These are phyloP conservation scores for Diceros bicornis DNA, from an alignment of 2,797 vertebrate species.

Conservation along the genomic window DNA sequence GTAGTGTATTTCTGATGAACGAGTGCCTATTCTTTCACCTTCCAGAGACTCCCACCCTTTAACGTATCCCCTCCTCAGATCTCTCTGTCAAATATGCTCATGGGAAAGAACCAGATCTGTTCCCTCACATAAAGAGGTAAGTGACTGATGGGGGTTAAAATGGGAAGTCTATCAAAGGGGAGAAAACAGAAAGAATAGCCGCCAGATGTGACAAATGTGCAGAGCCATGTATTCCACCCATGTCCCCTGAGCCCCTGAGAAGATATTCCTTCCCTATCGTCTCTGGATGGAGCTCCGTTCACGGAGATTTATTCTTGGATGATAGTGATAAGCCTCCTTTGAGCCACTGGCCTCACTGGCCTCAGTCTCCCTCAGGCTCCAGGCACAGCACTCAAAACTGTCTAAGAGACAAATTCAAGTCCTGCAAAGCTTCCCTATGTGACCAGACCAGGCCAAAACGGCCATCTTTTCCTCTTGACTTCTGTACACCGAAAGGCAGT, in stretches of 20 bases:
- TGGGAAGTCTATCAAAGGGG: neutral
- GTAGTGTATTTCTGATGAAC: neutral
- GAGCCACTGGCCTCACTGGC: neutral
- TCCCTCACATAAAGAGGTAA: neutral
- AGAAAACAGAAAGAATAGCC: neutral
- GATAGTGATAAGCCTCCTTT: neutral
- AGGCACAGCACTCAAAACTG: neutral
- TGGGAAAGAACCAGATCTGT: neutral
- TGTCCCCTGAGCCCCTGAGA: neutral
- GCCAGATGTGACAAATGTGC: neutral
- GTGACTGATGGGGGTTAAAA: neutral
- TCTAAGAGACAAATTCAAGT: neutral
- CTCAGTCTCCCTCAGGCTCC: neutral
- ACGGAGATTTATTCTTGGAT: neutral
- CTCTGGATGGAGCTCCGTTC: neutral
- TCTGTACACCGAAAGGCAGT: neutral
- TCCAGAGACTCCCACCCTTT: neutral
- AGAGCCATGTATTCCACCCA: neutral
- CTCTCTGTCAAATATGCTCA: neutral
- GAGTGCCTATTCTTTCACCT: neutral
- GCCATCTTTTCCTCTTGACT: neutral
- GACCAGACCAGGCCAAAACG: neutral
- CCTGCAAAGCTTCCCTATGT: neutral
- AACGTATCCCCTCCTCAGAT: fast-evolving
- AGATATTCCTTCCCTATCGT: neutral